These are phyloP conservation scores for Thymelicus lineola DNA, from an alignment of 2,888 invertebrate genomes.

Conservation along the genomic window DNA sequence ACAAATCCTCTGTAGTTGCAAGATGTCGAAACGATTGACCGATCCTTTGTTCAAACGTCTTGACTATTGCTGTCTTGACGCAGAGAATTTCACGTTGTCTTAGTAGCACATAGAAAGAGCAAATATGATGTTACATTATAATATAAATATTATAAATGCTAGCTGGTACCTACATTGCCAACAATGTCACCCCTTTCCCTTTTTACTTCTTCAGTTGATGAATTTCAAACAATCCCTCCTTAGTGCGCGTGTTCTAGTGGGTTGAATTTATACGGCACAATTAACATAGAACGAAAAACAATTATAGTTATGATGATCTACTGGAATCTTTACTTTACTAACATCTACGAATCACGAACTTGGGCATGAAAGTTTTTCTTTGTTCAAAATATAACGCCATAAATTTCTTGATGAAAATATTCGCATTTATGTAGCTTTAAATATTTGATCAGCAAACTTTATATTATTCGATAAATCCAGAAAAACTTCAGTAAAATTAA, in stretches of 20 bases:
- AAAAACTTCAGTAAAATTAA: neutral
- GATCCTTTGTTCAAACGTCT: slow-evolving; percentile 15
- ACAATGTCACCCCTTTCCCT: too few relatives aligned
- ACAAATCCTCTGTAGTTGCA: slow-evolving; percentile 21
- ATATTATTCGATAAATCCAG: neutral
- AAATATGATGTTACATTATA: neutral
- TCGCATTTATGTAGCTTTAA: neutral
- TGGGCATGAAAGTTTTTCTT: neutral
- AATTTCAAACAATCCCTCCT: too few relatives aligned
- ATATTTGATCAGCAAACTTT: neutral
- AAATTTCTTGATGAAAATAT: slow-evolving; percentile 3
- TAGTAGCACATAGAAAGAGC: neutral
- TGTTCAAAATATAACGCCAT: neutral
- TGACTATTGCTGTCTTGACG: neutral
- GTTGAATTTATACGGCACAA: too few relatives aligned
- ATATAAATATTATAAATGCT: too few relatives aligned
- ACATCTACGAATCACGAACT: neutral
- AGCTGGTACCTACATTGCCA: too few relatives aligned
- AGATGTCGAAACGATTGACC: slow-evolving; percentile 22
- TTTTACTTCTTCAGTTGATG: too few relatives aligned
- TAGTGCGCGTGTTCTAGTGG: too few relatives aligned
- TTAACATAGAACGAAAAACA: too few relatives aligned
- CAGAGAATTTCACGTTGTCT: neutral
- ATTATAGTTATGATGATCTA: too few relatives aligned
- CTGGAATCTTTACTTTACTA: neutral